These are phyloP conservation scores for Sphinx pinastri DNA, from an alignment of 2,888 invertebrate genomes.

Conservation along the genomic window DNA sequence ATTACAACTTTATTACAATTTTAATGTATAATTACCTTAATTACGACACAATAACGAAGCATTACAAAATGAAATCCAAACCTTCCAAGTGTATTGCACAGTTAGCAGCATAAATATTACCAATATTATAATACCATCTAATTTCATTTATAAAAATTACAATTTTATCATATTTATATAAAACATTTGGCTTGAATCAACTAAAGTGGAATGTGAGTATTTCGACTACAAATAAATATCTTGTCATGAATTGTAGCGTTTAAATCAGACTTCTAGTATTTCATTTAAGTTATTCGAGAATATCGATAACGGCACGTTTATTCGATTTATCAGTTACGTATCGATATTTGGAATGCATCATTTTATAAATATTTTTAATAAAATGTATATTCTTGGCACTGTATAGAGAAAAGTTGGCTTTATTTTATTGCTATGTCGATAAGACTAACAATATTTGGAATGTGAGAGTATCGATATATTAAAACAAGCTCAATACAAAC, in stretches of 20 bases:
- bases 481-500: slow-evolving; percentile 8
- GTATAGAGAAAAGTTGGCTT: slow-evolving; percentile 18
- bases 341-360: slow-evolving; percentile 16
- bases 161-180: slow-evolving; percentile 48
- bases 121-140: slow-evolving; percentile 59
- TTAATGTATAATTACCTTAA: slow-evolving; percentile 59
- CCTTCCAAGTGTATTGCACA: slow-evolving; percentile 78
- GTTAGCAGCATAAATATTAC: slow-evolving; percentile 73
- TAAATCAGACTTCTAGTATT: slow-evolving; percentile 21
- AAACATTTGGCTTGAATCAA: slow-evolving; percentile 57
- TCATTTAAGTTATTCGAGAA: neutral
- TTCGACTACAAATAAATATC: slow-evolving; percentile 36
- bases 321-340: neutral
- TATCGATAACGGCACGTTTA: slow-evolving; percentile 1
- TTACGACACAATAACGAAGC: slow-evolving; percentile 68
- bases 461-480: slow-evolving; percentile 15
- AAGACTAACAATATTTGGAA: slow-evolving; percentile 17
- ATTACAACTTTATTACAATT: slow-evolving; percentile 79
- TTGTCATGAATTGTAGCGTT: slow-evolving; percentile 45
- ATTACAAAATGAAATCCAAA: slow-evolving; percentile 62
- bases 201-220: slow-evolving; percentile 57
- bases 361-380: slow-evolving; percentile 2
- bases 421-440: slow-evolving; percentile 2
- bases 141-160: slow-evolving; percentile 60
- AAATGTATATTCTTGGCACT: slow-evolving; percentile 12